Evolutionary conservation across 2,797 vertebrate genomes (phyloP), one percentile per base, ranked within the genome.

Genomic region (Ctenopoma multispine): DNA sequence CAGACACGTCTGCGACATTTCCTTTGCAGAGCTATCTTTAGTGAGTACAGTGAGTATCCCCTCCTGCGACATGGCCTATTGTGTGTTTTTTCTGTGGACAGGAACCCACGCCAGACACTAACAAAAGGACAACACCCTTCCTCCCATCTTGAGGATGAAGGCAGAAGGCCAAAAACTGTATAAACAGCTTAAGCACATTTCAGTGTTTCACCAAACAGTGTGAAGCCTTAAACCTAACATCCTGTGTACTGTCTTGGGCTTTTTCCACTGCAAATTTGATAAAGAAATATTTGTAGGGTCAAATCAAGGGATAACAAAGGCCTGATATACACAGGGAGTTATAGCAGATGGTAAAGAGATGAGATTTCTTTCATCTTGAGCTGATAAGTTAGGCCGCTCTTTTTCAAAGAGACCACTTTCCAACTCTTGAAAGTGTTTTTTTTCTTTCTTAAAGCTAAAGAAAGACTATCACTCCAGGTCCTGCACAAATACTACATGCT

Each of bases 81-180:
- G 84, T 83, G 44, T 80, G 53, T 68, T 65, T 72, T 51, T 73
- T 62, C 71, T 68, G 29, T 38, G 31, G 13, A 65, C 73, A 86
- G 81, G 85, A 91, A 88, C 74, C 76, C 31, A 68, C n/a, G n/a
- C 27, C 61, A 61, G 67, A 78, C 44, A 38, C 61, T 12, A 75
- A 88, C 82, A 86, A 86, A 84, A 79, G 69, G 49, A 80, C 64
- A 56, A 71, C 88, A 79, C 87, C 82, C 75, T 86, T 91, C 91
- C 88, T 84, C 69, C 47, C 58, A 40, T 70, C 56, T 59, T 71
- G 56, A 78, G 72, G 63, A 83, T 72, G 69, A 79, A 69, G 82
- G 65, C 77, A 60, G 38, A 63, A 89, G 57, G 70, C 77, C 79
- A 83, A 65, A 44, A 72, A 54, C 38, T 61, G 53, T 59, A 43